Percentiles rank a stretch among this genome's conserved stretches.
phyloP scores from a whole-genome alignment of 2,113 vertebrate genomes.

The Carollia perspicillata region DNA sequence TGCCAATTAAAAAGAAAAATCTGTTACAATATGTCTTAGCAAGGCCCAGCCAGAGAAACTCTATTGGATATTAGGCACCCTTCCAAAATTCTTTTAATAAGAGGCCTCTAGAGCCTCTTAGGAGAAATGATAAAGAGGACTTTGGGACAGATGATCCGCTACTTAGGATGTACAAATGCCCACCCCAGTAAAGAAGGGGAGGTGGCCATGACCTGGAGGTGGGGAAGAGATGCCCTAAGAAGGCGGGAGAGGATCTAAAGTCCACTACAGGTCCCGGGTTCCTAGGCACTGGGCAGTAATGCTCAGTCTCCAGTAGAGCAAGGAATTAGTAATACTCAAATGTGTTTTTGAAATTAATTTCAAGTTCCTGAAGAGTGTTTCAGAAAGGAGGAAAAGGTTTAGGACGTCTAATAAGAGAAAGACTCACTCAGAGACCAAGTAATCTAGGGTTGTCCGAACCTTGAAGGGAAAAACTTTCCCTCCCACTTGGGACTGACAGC shows the following conservation, averaged over 20 bases:
- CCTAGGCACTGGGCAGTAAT: neutral
- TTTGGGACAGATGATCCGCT: neutral
- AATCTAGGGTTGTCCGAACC: neutral
- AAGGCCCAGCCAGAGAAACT: neutral
- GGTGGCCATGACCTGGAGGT: neutral
- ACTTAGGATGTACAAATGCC: neutral
- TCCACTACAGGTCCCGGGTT: neutral
- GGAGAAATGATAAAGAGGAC: neutral
- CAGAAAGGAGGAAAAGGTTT: neutral
- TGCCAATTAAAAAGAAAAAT: neutral
- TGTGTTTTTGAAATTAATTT: constrained; percentile 1
- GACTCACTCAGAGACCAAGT: neutral
- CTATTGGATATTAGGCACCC: neutral
- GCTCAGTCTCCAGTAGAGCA: neutral
- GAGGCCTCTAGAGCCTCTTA: neutral
- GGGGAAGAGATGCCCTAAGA: neutral
- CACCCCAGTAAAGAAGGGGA: neutral
- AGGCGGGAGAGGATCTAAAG: neutral
- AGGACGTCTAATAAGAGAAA: neutral
- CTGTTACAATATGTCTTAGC: neutral
- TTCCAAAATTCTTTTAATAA: neutral
- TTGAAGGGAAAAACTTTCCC: neutral
- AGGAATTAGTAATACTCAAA: neutral
- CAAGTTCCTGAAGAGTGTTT: neutral
- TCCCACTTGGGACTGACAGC: neutral